Evolutionary conservation across 2,797 vertebrate genomes (phyloP).

Genomic region (Acrocephalus scirpaceus): DNA sequence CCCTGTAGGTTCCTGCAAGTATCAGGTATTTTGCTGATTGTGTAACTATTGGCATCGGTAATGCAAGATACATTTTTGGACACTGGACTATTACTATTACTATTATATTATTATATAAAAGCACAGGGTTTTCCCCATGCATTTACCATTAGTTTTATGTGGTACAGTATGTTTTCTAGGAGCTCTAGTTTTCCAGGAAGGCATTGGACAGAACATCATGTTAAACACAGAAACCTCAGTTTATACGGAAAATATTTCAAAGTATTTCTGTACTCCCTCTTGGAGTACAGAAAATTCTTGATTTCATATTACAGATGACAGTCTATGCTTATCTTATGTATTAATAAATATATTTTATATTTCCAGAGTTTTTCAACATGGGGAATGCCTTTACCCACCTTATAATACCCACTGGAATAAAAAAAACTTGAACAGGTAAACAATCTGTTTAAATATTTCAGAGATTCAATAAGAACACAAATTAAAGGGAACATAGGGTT

Average conservation of each 20-base stretch:
- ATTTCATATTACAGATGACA: not conserved
- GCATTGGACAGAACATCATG: not conserved
- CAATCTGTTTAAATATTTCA: not conserved
- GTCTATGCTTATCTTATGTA: not conserved
- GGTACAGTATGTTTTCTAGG: not conserved
- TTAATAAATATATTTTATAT: not conserved
- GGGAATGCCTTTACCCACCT: not conserved
- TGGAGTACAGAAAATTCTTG: not conserved
- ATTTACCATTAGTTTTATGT: not conserved
- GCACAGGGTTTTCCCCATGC: not conserved
- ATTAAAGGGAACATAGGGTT: not conserved
- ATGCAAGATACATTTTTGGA: not conserved
- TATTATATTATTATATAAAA: not conserved
- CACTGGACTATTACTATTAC: not conserved
- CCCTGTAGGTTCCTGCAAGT: not conserved
- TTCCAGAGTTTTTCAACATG: not conserved
- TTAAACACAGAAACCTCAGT: not conserved
- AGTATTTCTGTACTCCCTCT: not conserved
- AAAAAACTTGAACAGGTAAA: not conserved
- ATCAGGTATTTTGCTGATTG: not conserved
- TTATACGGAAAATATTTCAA: not conserved
- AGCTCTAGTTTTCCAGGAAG: not conserved
- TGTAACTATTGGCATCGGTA: not conserved
- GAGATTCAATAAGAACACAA: not conserved
- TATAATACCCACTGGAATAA: not conserved